These are phyloP conservation scores for Salarias fasciatus DNA, from an alignment of 2,797 vertebrate species.

Conservation along the genomic window DNA sequence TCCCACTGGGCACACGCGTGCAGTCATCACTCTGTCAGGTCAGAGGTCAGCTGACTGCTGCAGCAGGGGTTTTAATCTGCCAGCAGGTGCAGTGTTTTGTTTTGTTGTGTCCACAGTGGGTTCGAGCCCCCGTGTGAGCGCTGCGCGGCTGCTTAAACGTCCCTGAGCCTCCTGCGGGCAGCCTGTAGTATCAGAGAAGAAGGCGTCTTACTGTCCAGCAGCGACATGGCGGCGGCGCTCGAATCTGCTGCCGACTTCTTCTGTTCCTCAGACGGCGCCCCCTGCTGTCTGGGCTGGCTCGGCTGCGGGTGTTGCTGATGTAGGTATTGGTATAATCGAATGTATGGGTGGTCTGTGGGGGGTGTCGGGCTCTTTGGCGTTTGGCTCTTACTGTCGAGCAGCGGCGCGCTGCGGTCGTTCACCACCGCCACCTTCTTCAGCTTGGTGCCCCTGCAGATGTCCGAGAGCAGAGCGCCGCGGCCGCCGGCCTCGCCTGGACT, in stretches of 20 bases:
- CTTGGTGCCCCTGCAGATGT: slow-evolving; percentile 90
- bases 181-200: slow-evolving; percentile 19
- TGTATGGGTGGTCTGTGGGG: slow-evolving; percentile 75
- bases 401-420: slow-evolving; percentile 91
- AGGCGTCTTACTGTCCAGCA: slow-evolving; percentile 57
- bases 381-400: slow-evolving; percentile 87
- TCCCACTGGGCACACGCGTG: too few relatives aligned
- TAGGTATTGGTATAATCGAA: slow-evolving; percentile 79
- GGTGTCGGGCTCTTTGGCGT: slow-evolving; percentile 61
- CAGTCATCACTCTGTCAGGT: too few relatives aligned
- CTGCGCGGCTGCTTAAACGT: slow-evolving; percentile 29
- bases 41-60: too few relatives aligned
- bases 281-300: slow-evolving; percentile 51
- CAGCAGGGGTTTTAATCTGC: too few relatives aligned
- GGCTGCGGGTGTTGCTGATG: slow-evolving; percentile 66
- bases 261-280: slow-evolving; percentile 51
- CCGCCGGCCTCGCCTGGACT: slow-evolving; percentile 87
- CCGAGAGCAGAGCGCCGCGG: slow-evolving; percentile 88
- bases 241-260: slow-evolving; percentile 34
- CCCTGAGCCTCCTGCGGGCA: slow-evolving; percentile 39
- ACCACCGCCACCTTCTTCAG: slow-evolving; percentile 88
- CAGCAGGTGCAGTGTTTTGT: too few relatives aligned
- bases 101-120: too few relatives aligned
- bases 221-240: slow-evolving; percentile 36
- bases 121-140: not conserved